Evolutionary conservation across 2,797 vertebrate species (phyloP).

Genomic region (Allobates femoralis): DNA sequence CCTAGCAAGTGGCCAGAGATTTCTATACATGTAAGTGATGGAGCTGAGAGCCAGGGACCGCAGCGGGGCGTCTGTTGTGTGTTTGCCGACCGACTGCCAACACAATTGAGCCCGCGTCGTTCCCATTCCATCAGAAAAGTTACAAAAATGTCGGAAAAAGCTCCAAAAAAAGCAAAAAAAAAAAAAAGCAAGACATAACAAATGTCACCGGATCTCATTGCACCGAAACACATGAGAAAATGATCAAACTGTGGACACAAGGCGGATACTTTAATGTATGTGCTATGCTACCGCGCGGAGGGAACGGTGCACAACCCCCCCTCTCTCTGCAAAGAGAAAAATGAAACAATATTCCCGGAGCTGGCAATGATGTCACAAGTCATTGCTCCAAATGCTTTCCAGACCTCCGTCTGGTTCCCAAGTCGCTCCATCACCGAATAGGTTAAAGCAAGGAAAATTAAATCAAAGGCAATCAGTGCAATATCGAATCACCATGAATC

Average conservation of each 20-base stretch:
- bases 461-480: conserved; percentile 42
- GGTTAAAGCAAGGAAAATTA: conserved; percentile 44
- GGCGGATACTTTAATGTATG: conserved; percentile 2
- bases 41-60: conserved; percentile 30
- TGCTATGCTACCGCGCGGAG: conserved; percentile 20
- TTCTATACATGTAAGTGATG: conserved; percentile 17
- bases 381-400: conserved; percentile 53
- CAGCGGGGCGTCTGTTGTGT: conserved; percentile 43
- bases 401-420: conserved; percentile 38
- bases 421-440: conserved; percentile 38
- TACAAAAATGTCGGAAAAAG: conserved; percentile 35
- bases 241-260: conserved; percentile 36
- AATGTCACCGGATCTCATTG: conserved; percentile 44
- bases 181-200: conserved; percentile 42
- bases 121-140: conserved; percentile 36
- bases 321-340: conserved; percentile 20
- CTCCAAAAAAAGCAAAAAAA: neutral
- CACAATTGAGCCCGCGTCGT: conserved; percentile 20
- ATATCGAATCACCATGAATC: conserved; percentile 48
- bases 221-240: conserved; percentile 32
- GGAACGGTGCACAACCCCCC: neutral
- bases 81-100: conserved; percentile 49
- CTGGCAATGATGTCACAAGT: conserved; percentile 41
- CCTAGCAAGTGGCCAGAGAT: conserved; percentile 35
- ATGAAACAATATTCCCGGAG: conserved; percentile 46